These are phyloP conservation scores for Orientallactaga bullata DNA, from an alignment of 2,113 vertebrate species.

Conservation along the genomic window DNA sequence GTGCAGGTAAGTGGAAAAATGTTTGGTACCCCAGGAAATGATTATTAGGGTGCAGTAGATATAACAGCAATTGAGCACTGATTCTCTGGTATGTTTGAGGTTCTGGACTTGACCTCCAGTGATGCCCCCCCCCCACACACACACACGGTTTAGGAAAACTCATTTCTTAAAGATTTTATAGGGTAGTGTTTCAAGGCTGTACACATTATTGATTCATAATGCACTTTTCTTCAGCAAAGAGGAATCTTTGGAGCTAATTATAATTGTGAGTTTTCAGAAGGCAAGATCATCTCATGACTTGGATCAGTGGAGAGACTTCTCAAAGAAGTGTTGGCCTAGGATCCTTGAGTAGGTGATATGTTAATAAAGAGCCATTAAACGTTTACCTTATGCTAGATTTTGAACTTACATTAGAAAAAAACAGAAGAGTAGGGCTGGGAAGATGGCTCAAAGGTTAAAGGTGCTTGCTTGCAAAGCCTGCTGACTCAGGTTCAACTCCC, in stretches of 20 bases:
- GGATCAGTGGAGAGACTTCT: neutral
- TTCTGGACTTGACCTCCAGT: neutral
- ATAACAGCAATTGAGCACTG: neutral
- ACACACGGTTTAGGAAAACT: neutral
- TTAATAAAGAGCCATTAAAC: neutral
- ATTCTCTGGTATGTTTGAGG: neutral
- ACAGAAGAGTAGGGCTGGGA: too few species aligned
- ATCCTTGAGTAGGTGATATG: neutral
- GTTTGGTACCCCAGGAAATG: neutral
- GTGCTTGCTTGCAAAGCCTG: too few species aligned
- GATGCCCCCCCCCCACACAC: neutral
- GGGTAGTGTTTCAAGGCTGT: neutral
- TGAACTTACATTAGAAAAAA: constrained; percentile 1
- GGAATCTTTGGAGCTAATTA: neutral
- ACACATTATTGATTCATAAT: neutral
- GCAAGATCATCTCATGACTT: neutral
- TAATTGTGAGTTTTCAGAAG: constrained; percentile 18
- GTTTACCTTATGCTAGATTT: neutral
- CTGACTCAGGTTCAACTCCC: too few species aligned
- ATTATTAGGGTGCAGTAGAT: neutral
- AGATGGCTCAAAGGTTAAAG: too few species aligned
- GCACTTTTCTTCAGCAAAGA: neutral
- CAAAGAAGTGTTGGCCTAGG: neutral
- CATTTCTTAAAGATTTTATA: constrained; percentile 9
- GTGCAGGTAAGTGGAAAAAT: neutral